phyloP scores from a whole-genome alignment of 2,888 invertebrate species.

The Rotaria macrura region DNA sequence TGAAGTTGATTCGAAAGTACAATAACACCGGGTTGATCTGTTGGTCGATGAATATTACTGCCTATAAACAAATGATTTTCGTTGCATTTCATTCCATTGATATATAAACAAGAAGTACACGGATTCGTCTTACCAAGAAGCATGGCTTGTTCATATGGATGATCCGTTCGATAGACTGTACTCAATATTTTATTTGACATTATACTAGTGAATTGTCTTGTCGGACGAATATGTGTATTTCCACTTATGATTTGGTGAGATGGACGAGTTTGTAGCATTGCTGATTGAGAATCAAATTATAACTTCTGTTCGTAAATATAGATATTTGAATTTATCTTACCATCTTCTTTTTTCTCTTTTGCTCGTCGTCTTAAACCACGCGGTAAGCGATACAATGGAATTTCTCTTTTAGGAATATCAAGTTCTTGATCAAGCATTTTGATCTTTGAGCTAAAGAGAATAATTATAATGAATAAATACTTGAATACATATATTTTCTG shows the following conservation, averaged over 20 bases:
- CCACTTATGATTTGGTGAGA: neutral
- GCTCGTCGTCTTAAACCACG: neutral
- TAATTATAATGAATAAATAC: neutral
- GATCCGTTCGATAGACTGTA: slow-evolving; percentile 18
- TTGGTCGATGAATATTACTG: neutral
- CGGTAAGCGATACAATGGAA: slow-evolving; percentile 22
- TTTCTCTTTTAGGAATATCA: neutral
- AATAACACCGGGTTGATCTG: neutral
- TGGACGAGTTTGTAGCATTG: neutral
- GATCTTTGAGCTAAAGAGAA: neutral
- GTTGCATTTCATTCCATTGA: neutral
- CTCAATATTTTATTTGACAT: neutral
- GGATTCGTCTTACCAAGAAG: neutral
- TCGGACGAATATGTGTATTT: neutral
- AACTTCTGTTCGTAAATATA: neutral
- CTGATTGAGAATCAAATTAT: neutral
- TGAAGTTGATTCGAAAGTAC: neutral
- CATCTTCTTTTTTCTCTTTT: neutral
- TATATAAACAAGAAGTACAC: too few species aligned
- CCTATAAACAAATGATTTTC: neutral
- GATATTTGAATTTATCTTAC: neutral
- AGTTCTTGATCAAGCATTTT: neutral
- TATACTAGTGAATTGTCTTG: neutral
- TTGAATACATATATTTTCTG: neutral
- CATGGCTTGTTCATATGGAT: slow-evolving; percentile 22